These are phyloP conservation scores for Ameiurus melas DNA, from an alignment of 2,113 vertebrate species.

Conservation along the genomic window DNA sequence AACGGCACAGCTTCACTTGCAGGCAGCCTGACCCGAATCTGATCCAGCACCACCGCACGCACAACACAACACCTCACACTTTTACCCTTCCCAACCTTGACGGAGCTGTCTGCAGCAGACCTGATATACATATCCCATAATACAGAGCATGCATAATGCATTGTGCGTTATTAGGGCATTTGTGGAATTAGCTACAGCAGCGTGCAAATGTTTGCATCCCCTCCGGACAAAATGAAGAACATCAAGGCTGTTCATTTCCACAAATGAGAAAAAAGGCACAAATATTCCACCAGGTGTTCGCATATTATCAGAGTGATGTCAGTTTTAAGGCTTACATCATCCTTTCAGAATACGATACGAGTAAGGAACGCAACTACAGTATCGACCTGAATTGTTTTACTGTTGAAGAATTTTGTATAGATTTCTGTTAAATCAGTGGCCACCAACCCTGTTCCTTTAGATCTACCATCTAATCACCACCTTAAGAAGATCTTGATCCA, in stretches of 20 bases:
- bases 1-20: neutral
- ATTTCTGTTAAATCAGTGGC: neutral
- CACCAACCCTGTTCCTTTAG: neutral
- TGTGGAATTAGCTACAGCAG: conserved; percentile 5
- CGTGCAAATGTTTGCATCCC: neutral
- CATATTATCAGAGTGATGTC: neutral
- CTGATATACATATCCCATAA: conserved; percentile 17
- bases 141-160: neutral
- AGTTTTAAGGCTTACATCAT: neutral
- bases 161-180: neutral
- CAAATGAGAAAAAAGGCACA: neutral
- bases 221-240: neutral
- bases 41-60: neutral
- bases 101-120: neutral
- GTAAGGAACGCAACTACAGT: neutral
- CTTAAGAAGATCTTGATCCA: too few relatives aligned
- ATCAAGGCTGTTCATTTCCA: neutral
- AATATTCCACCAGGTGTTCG: neutral
- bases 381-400: neutral
- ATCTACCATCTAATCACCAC: too few relatives aligned
- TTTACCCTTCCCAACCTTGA: neutral
- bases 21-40: neutral
- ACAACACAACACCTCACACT: neutral
- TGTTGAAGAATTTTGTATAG: neutral
- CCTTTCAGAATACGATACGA: neutral